These are phyloP conservation scores for Cosmia pyralina DNA, from an alignment of 2,888 invertebrate genomes.

Conservation along the genomic window DNA sequence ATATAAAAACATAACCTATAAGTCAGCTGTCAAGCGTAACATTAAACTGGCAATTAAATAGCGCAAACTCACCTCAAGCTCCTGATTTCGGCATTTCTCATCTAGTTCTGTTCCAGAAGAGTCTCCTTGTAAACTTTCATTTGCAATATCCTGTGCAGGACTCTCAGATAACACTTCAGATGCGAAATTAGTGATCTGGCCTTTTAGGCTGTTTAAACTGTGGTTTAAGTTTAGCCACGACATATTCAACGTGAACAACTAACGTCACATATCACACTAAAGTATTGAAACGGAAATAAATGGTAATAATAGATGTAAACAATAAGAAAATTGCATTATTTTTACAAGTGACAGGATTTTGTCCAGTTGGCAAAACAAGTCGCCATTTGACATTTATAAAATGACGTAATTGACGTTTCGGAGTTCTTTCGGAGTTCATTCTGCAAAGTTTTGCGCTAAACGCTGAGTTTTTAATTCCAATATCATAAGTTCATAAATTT, in stretches of 20 bases:
- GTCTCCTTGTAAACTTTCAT: conserved; percentile 68
- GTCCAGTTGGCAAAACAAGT: conserved; percentile 90
- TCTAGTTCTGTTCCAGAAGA: conserved; percentile 87
- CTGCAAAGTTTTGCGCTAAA: conserved; percentile 18
- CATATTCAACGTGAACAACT: conserved; percentile 83
- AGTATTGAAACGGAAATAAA: conserved; percentile 71
- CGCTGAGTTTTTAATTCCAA: not conserved
- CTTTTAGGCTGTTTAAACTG: conserved; percentile 93
- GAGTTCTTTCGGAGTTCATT: not conserved
- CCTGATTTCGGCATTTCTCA: conserved; percentile 90
- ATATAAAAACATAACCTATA: conserved; percentile 86
- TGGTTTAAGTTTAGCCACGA: conserved; percentile 93
- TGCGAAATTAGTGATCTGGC: conserved; percentile 96
- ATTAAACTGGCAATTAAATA: conserved; percentile 51
- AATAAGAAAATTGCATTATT: conserved; percentile 87
- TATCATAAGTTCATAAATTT: too few species aligned
- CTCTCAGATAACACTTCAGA: conserved; percentile 96
- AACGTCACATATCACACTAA: conserved; percentile 79
- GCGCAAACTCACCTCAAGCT: conserved; percentile 90
- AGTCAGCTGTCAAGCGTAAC: conserved; percentile 76
- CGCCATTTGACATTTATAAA: conserved; percentile 64
- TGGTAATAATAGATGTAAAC: conserved; percentile 79
- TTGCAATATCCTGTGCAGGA: conserved; percentile 86
- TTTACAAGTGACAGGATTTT: conserved; percentile 83
- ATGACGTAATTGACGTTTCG: conserved; percentile 61